Percentiles rank a stretch among this genome's conserved stretches.
Conservation (phyloP, 2,797 vertebrate species). For the Hypotaenidia okinawae region DNA sequence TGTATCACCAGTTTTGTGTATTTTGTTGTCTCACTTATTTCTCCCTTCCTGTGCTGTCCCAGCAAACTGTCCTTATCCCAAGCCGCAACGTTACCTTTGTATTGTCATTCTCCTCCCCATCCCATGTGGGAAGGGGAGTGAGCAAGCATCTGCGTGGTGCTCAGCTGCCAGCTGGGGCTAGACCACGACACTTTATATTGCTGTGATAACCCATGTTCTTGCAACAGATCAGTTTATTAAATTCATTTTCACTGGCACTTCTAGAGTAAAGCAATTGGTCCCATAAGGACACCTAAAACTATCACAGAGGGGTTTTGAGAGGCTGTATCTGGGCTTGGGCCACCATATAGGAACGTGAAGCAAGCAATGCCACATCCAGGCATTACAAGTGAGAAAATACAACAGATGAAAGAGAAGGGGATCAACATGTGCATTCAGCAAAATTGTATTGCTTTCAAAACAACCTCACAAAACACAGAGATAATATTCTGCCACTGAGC, state of each 20-base stretch:
- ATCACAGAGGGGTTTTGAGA: background rate
- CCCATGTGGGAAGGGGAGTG: no score
- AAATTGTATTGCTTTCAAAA: background rate
- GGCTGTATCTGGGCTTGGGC: background rate
- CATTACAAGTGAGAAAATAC: background rate
- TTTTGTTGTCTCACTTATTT: no score
- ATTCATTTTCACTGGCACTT: background rate
- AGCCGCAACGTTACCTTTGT: no score
- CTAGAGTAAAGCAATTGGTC: background rate
- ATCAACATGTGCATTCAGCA: background rate
- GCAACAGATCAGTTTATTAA: background rate
- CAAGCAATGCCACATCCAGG: background rate
- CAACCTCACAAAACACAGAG: background rate
- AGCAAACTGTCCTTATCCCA: no score
- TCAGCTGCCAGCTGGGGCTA: no score
- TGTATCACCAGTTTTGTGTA: no score
- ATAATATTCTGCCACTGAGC: background rate
- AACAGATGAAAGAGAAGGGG: background rate
- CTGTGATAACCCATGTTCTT: background rate
- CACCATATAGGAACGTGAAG: rapidly evolving
- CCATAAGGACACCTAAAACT: background rate
- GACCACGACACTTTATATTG: background rate
- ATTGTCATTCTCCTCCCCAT: no score
- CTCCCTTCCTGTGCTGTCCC: no score
- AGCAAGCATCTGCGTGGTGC: no score